A percentile compares a stretch with the other conserved stretches of the same genome.
Conservation (phyloP, 1,140 invertebrate genomes). For the Nephila pilipes region DNA sequence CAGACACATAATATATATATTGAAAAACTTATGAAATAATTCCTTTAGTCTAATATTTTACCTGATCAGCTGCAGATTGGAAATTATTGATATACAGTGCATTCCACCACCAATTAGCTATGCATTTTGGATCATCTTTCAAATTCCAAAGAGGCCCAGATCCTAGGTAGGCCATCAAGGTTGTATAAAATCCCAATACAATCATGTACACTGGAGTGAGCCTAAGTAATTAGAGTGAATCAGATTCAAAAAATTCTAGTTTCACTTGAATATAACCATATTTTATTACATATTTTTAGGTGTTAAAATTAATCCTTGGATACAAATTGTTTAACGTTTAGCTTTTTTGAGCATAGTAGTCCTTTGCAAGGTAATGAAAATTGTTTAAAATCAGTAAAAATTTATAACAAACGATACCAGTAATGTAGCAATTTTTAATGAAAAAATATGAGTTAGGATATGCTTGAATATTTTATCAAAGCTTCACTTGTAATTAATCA, state of each 20-base stretch:
- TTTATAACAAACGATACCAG: too few species aligned
- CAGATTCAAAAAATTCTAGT: not conserved
- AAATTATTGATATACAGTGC: conserved; percentile 78
- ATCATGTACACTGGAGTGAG: conserved; percentile 72
- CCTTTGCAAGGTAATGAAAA: too few species aligned
- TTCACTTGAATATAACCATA: not conserved
- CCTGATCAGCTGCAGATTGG: not conserved
- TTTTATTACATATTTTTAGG: not conserved
- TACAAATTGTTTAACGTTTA: too few species aligned
- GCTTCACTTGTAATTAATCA: too few species aligned
- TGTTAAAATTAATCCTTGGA: too few species aligned
- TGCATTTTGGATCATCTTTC: conserved; percentile 63
- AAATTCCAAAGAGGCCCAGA: conserved; percentile 72
- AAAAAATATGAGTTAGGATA: too few species aligned
- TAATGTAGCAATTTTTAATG: too few species aligned
- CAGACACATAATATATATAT: too few species aligned
- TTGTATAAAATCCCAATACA: conserved; percentile 26
- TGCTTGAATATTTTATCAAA: too few species aligned
- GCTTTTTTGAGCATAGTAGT: too few species aligned
- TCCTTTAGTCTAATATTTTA: not conserved
- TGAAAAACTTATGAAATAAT: too few species aligned
- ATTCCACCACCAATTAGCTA: conserved; percentile 79
- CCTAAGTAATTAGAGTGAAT: conserved; percentile 15
- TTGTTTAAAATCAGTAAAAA: too few species aligned
- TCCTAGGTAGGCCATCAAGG: conserved; percentile 51